phyloP scores from a whole-genome alignment of 2,113 vertebrate genomes.

The Australoheros scitulus region DNA sequence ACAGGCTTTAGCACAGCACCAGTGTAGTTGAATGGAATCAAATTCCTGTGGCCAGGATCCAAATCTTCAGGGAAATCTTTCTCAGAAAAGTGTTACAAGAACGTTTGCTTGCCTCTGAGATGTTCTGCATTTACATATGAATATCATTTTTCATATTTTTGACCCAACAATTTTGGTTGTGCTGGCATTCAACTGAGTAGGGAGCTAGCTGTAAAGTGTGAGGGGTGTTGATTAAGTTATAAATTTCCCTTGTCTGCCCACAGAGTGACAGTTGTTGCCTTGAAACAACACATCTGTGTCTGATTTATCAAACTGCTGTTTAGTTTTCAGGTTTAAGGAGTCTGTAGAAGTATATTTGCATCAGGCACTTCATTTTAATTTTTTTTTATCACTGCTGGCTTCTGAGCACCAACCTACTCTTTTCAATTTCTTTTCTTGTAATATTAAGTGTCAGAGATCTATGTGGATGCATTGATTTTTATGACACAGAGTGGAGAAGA shows the following conservation, averaged over 20 bases:
- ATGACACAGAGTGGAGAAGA: conserved; percentile 35
- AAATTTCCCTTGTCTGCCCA: neutral
- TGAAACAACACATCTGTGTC: neutral
- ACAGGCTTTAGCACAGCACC: neutral
- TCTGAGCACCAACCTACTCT: conserved; percentile 17
- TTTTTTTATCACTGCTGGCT: neutral
- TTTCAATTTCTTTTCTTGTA: conserved; percentile 44
- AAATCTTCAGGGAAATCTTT: neutral
- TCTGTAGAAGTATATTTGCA: conserved; percentile 8
- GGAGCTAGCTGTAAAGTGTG: conserved; percentile 21
- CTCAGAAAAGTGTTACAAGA: neutral
- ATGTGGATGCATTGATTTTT: conserved; percentile 67
- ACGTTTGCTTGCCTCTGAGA: neutral
- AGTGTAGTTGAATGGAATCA: neutral
- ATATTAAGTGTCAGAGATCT: conserved; percentile 47
- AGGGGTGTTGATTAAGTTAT: conserved; percentile 25
- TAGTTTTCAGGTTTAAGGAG: neutral
- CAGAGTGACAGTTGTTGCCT: neutral
- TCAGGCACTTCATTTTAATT: neutral
- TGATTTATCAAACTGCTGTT: conserved; percentile 9
- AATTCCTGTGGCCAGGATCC: neutral
- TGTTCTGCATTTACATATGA: neutral
- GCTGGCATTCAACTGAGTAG: neutral
- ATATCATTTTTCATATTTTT: neutral
- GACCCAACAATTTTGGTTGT: neutral